These are phyloP conservation scores for Xerus rutilus DNA, from an alignment of 2,797 vertebrate species.

Conservation along the genomic window DNA sequence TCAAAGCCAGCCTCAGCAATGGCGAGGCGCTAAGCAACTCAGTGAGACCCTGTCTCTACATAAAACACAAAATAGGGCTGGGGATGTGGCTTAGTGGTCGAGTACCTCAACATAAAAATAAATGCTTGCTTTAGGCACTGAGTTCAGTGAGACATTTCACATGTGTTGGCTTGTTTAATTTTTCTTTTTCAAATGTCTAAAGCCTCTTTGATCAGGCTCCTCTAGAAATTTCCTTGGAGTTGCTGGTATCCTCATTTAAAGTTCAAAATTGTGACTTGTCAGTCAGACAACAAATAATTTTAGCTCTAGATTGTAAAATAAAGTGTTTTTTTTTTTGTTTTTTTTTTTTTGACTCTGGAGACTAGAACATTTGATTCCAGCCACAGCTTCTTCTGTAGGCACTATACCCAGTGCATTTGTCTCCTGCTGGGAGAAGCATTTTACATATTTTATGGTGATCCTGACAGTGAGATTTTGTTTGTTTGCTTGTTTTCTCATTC, in stretches of 20 bases:
- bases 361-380: not conserved
- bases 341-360: not conserved
- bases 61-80: too few relatives aligned
- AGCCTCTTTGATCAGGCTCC: not conserved
- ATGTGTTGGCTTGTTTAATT: not conserved
- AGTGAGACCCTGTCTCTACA: too few relatives aligned
- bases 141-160: not conserved
- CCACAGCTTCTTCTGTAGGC: not conserved
- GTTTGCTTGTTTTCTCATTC: not conserved
- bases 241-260: not conserved
- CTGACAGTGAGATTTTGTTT: not conserved
- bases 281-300: not conserved
- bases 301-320: not conserved
- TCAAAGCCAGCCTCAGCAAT: too few relatives aligned
- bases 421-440: not conserved
- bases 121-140: not conserved
- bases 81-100: too few relatives aligned
- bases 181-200: not conserved
- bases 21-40: too few relatives aligned
- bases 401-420: not conserved
- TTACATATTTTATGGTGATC: not conserved
- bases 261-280: not conserved
- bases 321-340: not conserved
- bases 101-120: too few relatives aligned
- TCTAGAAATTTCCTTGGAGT: not conserved